Evolutionary conservation across 2,113 vertebrate species (phyloP), one percentile per base, ranked within the genome.

Genomic region (Brachypodius melanocephalos): DNA sequence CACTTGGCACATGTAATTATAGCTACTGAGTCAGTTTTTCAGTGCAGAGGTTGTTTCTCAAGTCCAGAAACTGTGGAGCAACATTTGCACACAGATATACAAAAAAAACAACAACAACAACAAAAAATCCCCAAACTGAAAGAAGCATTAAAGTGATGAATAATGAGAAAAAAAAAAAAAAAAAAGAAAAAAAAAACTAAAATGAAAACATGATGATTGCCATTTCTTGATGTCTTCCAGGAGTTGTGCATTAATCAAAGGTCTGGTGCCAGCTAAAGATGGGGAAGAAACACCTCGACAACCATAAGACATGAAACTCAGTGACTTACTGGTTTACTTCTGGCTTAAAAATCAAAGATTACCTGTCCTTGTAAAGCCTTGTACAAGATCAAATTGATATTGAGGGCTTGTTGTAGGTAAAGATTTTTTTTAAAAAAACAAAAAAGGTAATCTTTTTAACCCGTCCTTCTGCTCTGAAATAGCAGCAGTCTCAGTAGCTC

Each of bases 101-200:
- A 36, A n/a, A 54, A 54, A 54, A 9, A 31, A 20, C 4, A 3
- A 26, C 38, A 8, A 38, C 38, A 29, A n/a, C n/a, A n/a, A n/a
- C 28, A 9, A 32, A 55, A 55, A 55, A 12, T 32, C 22, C 4
- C 29, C 9, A 89, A 82, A 54, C 14, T 4, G 43, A 59, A 75
- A 40, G 11, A 49, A 36, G 10, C 9, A 34, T 38, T 55, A 29
- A 73, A 59, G 8, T 59, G 3, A 31, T 31, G 12, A 94, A 22
- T 58, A 81, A 61, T 3, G 3, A 2, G 3, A 2, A 20, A 31
- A 13, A 36, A 42, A 32, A 16, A 11, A 15, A 4, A 17, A 46
- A 43, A n/a, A 3, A 19, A 31, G n/a, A 13, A 40, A 38, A 32
- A 15, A 45, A 2, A 2, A 2, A 2, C 10, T 54, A 20, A 52